Conservation (phyloP, 2,113 vertebrate genomes). For the Amia ocellicauda region DNA sequence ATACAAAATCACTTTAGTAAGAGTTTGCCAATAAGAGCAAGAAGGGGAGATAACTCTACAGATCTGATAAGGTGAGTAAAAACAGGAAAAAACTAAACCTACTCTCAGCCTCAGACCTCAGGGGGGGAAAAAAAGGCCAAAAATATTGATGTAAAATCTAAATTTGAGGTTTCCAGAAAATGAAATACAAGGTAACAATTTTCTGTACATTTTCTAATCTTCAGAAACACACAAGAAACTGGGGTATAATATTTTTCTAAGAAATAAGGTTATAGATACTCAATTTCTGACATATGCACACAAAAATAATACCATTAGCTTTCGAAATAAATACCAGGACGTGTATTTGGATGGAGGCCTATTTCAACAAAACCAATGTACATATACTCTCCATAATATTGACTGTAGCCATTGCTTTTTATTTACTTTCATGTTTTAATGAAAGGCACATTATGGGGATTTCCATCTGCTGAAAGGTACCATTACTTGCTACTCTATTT, state of each 20-base stretch:
- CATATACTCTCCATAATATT: conserved; percentile 26
- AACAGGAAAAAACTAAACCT: too few relatives aligned
- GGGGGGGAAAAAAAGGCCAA: too few relatives aligned
- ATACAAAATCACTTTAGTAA: too few relatives aligned
- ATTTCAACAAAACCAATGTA: conserved; percentile 33
- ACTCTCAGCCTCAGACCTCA: too few relatives aligned
- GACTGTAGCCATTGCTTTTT: conserved; percentile 37
- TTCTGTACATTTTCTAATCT: background rate
- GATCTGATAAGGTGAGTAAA: too few relatives aligned
- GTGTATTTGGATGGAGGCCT: conserved; percentile 54
- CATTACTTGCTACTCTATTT: conserved; percentile 20
- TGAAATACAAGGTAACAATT: too few relatives aligned
- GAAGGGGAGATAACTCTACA: too few relatives aligned
- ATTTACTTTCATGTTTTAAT: conserved; percentile 42
- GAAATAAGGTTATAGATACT: conserved; percentile 31
- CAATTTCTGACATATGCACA: conserved; percentile 31
- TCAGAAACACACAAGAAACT: background rate
- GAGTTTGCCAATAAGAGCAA: too few relatives aligned
- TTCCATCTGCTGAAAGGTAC: conserved; percentile 44
- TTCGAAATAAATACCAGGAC: conserved; percentile 43
- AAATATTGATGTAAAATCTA: too few relatives aligned
- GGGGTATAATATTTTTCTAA: conserved; percentile 22
- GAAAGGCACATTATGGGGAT: conserved; percentile 39
- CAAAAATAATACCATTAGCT: conserved; percentile 33
- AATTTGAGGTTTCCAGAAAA: too few relatives aligned